phyloP scores from a whole-genome alignment of 2,797 vertebrate species.

The Kryptolebias ocellatus region DNA sequence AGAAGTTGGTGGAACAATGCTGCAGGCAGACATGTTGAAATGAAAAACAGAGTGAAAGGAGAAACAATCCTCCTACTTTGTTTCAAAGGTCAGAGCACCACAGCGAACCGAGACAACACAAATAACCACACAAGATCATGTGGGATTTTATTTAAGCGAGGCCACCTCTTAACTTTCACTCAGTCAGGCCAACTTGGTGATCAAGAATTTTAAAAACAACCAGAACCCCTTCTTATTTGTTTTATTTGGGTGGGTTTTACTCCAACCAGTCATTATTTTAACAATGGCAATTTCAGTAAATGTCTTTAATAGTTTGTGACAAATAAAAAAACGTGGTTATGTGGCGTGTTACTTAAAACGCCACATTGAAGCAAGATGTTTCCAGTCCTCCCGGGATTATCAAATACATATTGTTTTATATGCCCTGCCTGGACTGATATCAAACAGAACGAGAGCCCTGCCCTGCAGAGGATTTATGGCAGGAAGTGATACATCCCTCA shows the following conservation, averaged over 20 bases:
- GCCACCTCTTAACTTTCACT: constrained; percentile 39
- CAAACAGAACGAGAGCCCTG: constrained; percentile 51
- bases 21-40: constrained; percentile 4
- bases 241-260: background rate
- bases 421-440: constrained; percentile 47
- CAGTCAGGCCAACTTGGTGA: constrained; percentile 15
- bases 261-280: constrained; percentile 2
- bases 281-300: background rate
- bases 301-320: background rate
- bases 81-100: constrained; percentile 73
- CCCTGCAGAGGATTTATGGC: constrained; percentile 52
- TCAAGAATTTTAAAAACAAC: constrained; percentile 23
- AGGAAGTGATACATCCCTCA: constrained; percentile 76
- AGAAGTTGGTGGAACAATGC: background rate
- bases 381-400: constrained; percentile 30
- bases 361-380: constrained; percentile 27
- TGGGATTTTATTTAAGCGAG: constrained; percentile 33
- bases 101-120: constrained; percentile 60
- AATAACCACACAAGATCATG: constrained; percentile 17
- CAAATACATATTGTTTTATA: constrained; percentile 47
- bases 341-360: constrained; percentile 7
- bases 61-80: constrained; percentile 41
- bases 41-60: background rate
- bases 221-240: constrained; percentile 13
- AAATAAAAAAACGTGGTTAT: background rate